Evolutionary conservation across 2,113 vertebrate genomes (phyloP).

Genomic region (Brachypteracias leptosomus): DNA sequence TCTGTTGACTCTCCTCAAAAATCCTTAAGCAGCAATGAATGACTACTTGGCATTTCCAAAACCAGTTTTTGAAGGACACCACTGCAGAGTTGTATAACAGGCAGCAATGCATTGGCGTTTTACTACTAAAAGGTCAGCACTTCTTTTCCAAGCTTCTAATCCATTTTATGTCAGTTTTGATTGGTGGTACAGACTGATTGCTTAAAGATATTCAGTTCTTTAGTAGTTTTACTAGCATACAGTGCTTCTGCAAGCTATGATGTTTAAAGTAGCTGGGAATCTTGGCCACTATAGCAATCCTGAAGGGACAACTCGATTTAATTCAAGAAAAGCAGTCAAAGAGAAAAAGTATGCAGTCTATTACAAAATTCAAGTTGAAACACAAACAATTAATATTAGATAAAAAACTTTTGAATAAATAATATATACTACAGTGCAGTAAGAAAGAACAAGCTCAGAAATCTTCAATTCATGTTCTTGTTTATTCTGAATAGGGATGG

Average conservation of each 20-base stretch:
- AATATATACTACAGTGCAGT: not conserved
- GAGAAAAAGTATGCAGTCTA: not conserved
- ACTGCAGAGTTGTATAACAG: not conserved
- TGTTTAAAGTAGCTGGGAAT: not conserved
- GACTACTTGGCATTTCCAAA: conserved; percentile 47
- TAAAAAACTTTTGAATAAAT: not conserved
- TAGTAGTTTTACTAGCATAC: not conserved
- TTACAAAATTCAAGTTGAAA: not conserved
- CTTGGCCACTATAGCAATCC: not conserved
- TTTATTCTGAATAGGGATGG: not conserved
- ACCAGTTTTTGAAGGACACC: conserved; percentile 46
- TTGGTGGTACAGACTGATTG: not conserved
- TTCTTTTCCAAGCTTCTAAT: conserved; percentile 46
- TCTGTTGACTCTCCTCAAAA: not conserved
- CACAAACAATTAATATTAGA: not conserved
- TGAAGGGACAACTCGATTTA: not conserved
- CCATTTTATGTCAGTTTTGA: conserved; percentile 17
- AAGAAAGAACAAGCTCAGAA: not conserved
- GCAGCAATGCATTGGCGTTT: conserved; percentile 5
- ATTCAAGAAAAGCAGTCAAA: not conserved
- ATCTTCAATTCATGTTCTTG: not conserved
- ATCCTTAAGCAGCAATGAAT: not conserved
- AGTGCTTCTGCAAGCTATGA: not conserved
- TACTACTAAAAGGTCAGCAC: conserved; percentile 49
- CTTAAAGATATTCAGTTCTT: not conserved